Evolutionary conservation across 2,113 vertebrate genomes (phyloP).

Genomic region (Mus pahari): DNA sequence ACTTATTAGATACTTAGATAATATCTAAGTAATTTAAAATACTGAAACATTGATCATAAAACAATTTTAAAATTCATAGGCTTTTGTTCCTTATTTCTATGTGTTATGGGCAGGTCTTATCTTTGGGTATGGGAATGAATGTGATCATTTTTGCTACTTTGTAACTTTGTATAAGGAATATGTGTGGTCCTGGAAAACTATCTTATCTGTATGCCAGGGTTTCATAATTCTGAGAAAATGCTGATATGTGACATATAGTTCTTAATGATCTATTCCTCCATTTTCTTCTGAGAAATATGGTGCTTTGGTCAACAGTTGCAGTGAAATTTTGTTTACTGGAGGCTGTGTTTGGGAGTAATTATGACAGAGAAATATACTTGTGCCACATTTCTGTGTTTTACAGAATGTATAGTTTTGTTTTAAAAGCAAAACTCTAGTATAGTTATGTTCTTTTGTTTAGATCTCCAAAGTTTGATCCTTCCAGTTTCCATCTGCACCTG

Average conservation of each 20-base stretch:
- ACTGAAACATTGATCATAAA: constrained; percentile 36
- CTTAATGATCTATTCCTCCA: not conserved
- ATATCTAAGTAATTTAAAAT: constrained; percentile 29
- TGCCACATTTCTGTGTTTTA: not conserved
- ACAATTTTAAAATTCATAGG: not conserved
- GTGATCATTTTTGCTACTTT: not conserved
- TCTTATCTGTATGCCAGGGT: not conserved
- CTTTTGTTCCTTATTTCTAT: constrained; percentile 30
- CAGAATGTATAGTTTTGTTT: constrained; percentile 24
- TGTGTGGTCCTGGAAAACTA: not conserved
- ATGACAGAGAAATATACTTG: not conserved
- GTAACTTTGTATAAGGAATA: constrained; percentile 6
- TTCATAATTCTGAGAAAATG: constrained; percentile 27
- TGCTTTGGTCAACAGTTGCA: constrained; percentile 36
- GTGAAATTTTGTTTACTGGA: not conserved
- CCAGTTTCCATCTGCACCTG: too few relatives aligned
- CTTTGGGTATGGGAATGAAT: constrained; percentile 26
- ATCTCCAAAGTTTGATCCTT: not conserved
- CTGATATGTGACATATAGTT: not conserved
- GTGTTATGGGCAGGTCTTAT: not conserved
- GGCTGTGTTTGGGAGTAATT: not conserved
- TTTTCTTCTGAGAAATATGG: constrained; percentile 3
- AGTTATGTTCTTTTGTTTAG: not conserved
- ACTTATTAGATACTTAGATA: not conserved
- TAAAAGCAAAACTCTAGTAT: not conserved